Evolutionary conservation across 2,113 vertebrate genomes (phyloP), one percentile per base, ranked within the genome.

Genomic region (Mionectes macconnelli): DNA sequence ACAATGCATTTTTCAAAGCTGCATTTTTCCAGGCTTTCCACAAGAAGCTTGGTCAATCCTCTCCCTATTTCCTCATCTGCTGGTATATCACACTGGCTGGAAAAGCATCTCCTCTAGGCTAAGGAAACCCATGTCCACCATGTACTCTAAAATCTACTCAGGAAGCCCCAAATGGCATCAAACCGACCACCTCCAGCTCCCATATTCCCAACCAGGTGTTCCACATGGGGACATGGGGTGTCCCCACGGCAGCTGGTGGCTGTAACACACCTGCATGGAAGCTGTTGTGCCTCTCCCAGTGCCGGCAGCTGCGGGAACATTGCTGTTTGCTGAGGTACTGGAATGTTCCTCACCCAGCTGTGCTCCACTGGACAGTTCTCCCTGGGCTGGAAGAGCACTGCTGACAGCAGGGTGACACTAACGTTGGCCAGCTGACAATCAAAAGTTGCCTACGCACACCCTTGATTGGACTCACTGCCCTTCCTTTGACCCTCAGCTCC

Each of bases 401-500:
- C 67, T 66, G 94, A 90, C 73, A 72, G 89, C 80, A 33, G 0
- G 0, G 66, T 72, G 91, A 96, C 85, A 88, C 40, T 27, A 72
- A 59, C 1, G 2, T 55, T 74, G 91, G 87, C 93, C 77, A 66
- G 63, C 17, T 15, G 28, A 86, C 93, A 95, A 12, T 28, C 1
- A 3, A 83, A 76, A 73, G 28, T 31, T 84, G n/a, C 40, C 89
- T 37, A 22, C 75, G 57, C 75, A 76, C 55, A 28, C 40, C 55
- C 76, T 62, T 81, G 55, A 20, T 21, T 45, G 68, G 80, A 80
- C 72, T 53, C 7, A 0, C 1, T 92, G 94, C 91, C 91, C 94
- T 96, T 94, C 89, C 87, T 92, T 57, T 92, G 89, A 94, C 93
- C 86, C 72, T 66, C 59, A 86, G 64, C 55, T 95, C 68, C 72